Evolutionary conservation across 2,797 vertebrate genomes (phyloP), one percentile per base, ranked within the genome.

Genomic region (Centropyge bicolor): DNA sequence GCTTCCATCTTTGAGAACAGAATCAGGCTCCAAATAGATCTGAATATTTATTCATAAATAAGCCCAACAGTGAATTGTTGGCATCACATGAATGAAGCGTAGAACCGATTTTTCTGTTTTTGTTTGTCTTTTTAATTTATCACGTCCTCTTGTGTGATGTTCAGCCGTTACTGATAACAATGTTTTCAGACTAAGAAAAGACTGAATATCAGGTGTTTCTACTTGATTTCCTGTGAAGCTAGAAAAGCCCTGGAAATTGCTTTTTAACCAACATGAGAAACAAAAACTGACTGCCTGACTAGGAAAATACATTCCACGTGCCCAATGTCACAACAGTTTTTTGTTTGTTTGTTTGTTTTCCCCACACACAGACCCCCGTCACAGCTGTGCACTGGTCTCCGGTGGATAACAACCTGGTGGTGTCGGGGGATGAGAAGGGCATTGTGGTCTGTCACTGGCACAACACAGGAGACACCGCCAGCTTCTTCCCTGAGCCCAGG

Each of bases 371-470:
- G 98, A 96, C 77, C 14, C 73, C 95, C 0, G 96, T 99, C 62
- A 91, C 97, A 0, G 96, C 96, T 0, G 79, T 99, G 70, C 97
- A 99, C 77, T 99, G 98, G 98, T 99, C 98, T 27, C 96, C 97
- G 0, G 92, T 93, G 67, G 96, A 98, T 82, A 97, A 97, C 77
- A 97, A 97, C 80, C 86, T 99, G 84, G 91, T 99, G 66, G 96
- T 99, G 51, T 97, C 97, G 0, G 98, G 97, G 11, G 98, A 99
- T 79, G 97, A 98, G 90, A 99, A 98, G 81, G 98, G 98, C 16
- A 73, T 98, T 0, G 85, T 99, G 56, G 94, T 97, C 68, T 98
- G 98, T 78, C 96, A 97, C 88, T 98, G 98, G 97, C 82, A 95
- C 81, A 95, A 97, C 93, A 97, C 97, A 3, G 97, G 90, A 35